Base-by-base conservation (phyloP, 2,888 invertebrate genomes). In the Luffia ferchaultella region DNA sequence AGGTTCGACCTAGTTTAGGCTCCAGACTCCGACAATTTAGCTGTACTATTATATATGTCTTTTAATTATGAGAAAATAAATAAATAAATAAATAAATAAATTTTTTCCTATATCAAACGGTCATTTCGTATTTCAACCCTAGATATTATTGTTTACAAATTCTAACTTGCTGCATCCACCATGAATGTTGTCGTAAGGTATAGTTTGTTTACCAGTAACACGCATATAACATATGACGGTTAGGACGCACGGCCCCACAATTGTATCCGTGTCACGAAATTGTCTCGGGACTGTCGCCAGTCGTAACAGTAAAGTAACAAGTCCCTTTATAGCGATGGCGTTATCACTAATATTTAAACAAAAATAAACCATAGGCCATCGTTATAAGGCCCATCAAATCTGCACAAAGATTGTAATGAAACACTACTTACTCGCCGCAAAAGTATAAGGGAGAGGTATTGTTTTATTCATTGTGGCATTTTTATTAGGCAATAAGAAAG, bases 401-500 rank as follows among this genome's bases (percentile, higher is more conserved):
- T 12, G 30, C 12, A 12, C 30, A 30, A 30, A 30, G 30, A 30
- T 12, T 30, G 5, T 30, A 30, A 30, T 30, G 30, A 30, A 30
- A 30, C 30, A 30, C 30, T 30, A 30, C 30, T 30, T 30, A 30
- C 30, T 12, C 30, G 30, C 30, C 30, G 30, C 30, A 12, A 30
- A 30, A 7, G 30, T 30, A 30, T 30, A 30, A n/a, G 5, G 30
- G 20, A 49, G 18, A 43, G 49, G 18, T 60, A 60, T 61, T 57
- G 62, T 62, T 67, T 67, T 61, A 67, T 70, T 71, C 66, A 65
- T 62, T 68, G 67, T 65, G 65, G 68, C 60, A 69, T 72, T 76
- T 73, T 76, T 74, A 73, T 71, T 66, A 63, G 62, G 66, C 67
- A 68, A 70, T 74, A 73, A 72, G 67, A 63, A 49, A 63, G 64